A percentile compares a stretch with the other conserved stretches of the same genome.
Conservation (phyloP, 2,113 vertebrate genomes). For the Anolis carolinensis region DNA sequence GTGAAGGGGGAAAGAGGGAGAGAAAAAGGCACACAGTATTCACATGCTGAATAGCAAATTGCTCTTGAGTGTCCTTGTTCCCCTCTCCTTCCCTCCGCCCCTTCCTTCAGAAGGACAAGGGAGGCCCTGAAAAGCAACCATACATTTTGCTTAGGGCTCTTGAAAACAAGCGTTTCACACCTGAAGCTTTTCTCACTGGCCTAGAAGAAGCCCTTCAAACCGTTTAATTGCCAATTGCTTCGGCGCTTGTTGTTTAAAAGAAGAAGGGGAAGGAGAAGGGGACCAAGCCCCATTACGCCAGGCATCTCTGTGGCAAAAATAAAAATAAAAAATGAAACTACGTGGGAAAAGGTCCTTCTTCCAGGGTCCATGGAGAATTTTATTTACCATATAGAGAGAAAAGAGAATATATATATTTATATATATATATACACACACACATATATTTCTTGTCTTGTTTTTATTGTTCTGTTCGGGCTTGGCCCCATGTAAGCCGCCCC, state of each 20-base stretch:
- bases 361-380: conserved; percentile 82
- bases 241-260: conserved; percentile 83
- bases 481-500: too few relatives aligned
- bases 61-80: conserved; percentile 97
- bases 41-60: conserved; percentile 97
- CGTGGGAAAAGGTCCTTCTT: conserved; percentile 89
- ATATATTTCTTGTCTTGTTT: too few relatives aligned
- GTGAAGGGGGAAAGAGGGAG: conserved; percentile 65
- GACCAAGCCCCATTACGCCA: conserved; percentile 90
- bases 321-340: too few relatives aligned
- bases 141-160: conserved; percentile 97
- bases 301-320: conserved; percentile 84
- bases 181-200: conserved; percentile 96
- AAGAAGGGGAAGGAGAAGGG: not conserved
- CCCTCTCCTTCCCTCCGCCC: conserved; percentile 70
- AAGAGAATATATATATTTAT: too few relatives aligned
- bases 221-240: conserved; percentile 99
- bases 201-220: conserved; percentile 97
- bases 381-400: not conserved
- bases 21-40: conserved; percentile 87
- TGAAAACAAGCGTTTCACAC: conserved; percentile 99
- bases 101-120: conserved; percentile 83
- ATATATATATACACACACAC: too few relatives aligned
- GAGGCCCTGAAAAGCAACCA: conserved; percentile 95
- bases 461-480: too few relatives aligned